Base-by-base conservation (phyloP, 2,113 vertebrate species). In the Malurus elegans region DNA sequence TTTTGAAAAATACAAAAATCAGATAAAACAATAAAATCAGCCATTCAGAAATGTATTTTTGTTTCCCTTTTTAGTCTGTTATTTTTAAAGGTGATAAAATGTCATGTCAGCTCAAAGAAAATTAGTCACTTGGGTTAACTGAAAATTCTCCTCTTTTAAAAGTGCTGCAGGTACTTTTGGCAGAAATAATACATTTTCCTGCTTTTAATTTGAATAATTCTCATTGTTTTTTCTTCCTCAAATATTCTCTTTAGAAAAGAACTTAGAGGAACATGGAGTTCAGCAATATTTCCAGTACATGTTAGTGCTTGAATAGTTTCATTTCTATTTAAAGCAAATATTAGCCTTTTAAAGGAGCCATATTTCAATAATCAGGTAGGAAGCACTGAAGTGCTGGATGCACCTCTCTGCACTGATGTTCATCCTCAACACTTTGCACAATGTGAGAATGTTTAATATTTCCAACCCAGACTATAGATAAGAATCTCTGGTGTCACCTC, bases 401-500 rank as follows among this genome's bases (percentile, higher is more conserved):
- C 97, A 98, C 97, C 97, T 98, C 97, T 97, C 97, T 98, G 97
- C 96, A 97, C 97, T 97, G 97, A 98, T 98, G 97, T 97, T 98
- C 98, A 97, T 98, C 97, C 95, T 94, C 98, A 96, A 98, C 98
- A 98, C 98, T 98, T 98, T 90, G 93, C 98, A 97, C 98, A 98
- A 97, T 98, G 98, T 98, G 98, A 98, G 98, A 98, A 98, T 97
- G 97, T 98, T 98, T 98, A 98, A 98, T 98, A 98, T 98, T 98
- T 98, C 97, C 97, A 98, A 79, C 92, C 95, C 96, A 97, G 97
- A 93, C 95, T 95, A 94, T 69, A 98, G 98, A 98, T 98, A 98
- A 98, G 97, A 98, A 98, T 98, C 98, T 97, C 96, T 97, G 94
- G 97, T 98, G 97, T 98, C 97, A 98, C 96, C 97, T 98, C 98